Evolutionary conservation across 1,140 invertebrate species (phyloP).

Genomic region (Frieseomelitta varia): DNA sequence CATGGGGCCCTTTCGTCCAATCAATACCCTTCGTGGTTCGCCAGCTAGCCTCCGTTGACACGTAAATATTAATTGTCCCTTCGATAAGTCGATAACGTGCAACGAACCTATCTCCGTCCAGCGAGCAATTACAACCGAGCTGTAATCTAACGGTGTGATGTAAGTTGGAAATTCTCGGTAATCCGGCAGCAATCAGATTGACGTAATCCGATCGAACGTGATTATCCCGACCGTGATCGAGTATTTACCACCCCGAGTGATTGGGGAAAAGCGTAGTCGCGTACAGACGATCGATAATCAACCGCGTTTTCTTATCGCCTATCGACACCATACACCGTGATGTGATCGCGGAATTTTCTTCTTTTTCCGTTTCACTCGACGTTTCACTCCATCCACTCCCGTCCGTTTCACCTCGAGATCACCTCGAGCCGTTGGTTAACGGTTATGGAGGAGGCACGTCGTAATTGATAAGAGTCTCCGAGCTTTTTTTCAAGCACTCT

Average conservation of each 20-base stretch:
- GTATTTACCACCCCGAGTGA: not conserved
- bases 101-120: not conserved
- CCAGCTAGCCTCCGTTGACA: conserved; percentile 33
- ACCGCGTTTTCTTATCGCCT: not conserved
- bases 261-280: not conserved
- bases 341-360: too few species aligned
- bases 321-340: too few species aligned
- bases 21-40: conserved; percentile 61
- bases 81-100: conserved; percentile 24
- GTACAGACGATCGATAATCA: too few species aligned
- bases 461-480: too few species aligned
- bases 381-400: too few species aligned
- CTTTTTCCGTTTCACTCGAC: not conserved
- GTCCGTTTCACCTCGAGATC: too few species aligned
- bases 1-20: conserved; percentile 58
- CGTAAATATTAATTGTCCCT: conserved; percentile 55
- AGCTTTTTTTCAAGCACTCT: too few species aligned
- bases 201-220: not conserved
- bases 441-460: too few species aligned
- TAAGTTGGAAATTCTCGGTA: not conserved
- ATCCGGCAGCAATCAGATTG: not conserved
- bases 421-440: too few species aligned
- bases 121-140: not conserved
- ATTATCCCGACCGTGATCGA: not conserved
- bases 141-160: not conserved